Evolutionary conservation across 2,113 vertebrate species (phyloP), one percentile per base, ranked within the genome.

Genomic region (Amia ocellicauda): DNA sequence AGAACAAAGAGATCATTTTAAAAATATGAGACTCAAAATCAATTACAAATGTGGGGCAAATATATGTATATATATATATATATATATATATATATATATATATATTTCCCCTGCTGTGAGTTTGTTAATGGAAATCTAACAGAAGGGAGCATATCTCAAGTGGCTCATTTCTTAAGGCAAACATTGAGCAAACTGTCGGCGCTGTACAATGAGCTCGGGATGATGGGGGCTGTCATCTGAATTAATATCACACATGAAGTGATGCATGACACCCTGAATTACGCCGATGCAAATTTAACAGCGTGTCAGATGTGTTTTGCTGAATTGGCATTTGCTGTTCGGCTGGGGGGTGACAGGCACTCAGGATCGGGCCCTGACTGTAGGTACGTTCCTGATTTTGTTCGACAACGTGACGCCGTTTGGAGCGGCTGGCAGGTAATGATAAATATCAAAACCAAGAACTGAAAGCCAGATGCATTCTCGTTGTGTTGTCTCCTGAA

Each of bases 161-260:
- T 47, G 43, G 13, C 43, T 47, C n/a, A n/a, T 47, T 47, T 47
- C 43, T 47, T 47, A 17, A 47, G 43, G 43, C 43, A 47, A n/a
- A 47, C 43, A 47, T 47, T n/a, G 43, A 47, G 43, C 13, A 2
- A 47, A 19, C 51, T 24, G 51, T 11, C 51, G 7, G 51, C 4
- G 51, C 20, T 53, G 51, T 53, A 53, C 20, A 53, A 11, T 53
- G 24, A 53, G 11, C 51, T 20, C 51, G 5, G 24, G 27, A 63
- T 63, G 61, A 63, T 63, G 47, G 29, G 20, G 27, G 24, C 50
- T 54, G 61, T 47, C 49, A 63, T 36, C 20, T 63, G 50, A 63
- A 41, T 54, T 63, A 63, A 63, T 53, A 20, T 40, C 61, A 63
- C 61, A 53, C 50, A 36, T 63, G 29, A 63, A 53, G 47, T 17